Evolutionary conservation across 2,888 invertebrate genomes (phyloP).

Genomic region (Drosophila yooni): DNA sequence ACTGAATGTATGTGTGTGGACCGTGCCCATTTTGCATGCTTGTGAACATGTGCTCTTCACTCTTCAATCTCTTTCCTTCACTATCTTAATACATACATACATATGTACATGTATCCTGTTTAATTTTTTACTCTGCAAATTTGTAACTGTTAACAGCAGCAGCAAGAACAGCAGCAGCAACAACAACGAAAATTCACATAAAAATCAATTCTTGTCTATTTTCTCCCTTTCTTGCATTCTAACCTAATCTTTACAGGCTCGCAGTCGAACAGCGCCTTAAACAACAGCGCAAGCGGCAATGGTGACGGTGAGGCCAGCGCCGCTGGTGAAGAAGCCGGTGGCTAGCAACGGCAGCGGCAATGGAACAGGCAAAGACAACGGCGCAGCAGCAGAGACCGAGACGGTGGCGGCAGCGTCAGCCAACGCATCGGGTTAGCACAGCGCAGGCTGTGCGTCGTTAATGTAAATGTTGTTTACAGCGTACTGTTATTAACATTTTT

Average conservation of each 20-base stretch:
- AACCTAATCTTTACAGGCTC: slow-evolving; percentile 56
- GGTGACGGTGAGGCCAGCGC: slow-evolving; percentile 36
- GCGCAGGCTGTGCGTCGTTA: slow-evolving; percentile 44
- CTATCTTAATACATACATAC: slow-evolving; percentile 16
- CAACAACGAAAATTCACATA: slow-evolving; percentile 22
- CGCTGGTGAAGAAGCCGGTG: slow-evolving; percentile 24
- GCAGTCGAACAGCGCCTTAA: slow-evolving; percentile 73
- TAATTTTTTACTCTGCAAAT: slow-evolving; percentile 15
- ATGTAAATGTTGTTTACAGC: slow-evolving; percentile 70
- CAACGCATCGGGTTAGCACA: slow-evolving; percentile 39
- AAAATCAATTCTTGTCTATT: slow-evolving; percentile 24
- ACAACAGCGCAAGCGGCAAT: slow-evolving; percentile 54
- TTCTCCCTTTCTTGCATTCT: slow-evolving; percentile 17
- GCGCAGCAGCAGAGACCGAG: slow-evolving; percentile 15
- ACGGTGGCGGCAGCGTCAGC: slow-evolving; percentile 11
- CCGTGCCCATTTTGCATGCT: slow-evolving; percentile 52
- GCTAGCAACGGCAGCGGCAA: slow-evolving; percentile 21
- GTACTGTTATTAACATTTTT: slow-evolving; percentile 65
- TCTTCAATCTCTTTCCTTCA: slow-evolving; percentile 22
- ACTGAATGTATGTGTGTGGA: slow-evolving; percentile 13
- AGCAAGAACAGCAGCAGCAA: slow-evolving; percentile 2
- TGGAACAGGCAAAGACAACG: slow-evolving; percentile 20
- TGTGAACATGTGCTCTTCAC: slow-evolving; percentile 34
- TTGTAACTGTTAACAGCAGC: slow-evolving; percentile 21
- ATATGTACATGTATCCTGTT: slow-evolving; percentile 18